A percentile compares a stretch with the other conserved stretches of the same genome.
Evolutionary conservation across 2,797 vertebrate species (phyloP).

Genomic region (Bradypus variegatus): DNA sequence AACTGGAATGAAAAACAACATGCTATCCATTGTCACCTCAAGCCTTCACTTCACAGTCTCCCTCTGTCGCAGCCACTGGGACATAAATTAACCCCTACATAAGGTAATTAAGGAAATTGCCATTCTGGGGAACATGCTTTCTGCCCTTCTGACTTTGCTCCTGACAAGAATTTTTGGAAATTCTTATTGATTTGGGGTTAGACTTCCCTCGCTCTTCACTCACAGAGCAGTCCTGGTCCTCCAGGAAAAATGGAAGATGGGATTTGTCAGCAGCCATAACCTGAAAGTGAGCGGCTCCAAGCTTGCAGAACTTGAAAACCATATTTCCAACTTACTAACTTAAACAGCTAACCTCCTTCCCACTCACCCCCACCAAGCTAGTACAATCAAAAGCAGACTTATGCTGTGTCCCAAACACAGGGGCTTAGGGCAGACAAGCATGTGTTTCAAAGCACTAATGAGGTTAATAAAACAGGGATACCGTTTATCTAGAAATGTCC

Average conservation of each 20-base stretch:
- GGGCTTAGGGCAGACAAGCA: neutral
- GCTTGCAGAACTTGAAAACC: neutral
- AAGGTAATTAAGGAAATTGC: conserved; percentile 49
- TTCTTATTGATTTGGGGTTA: neutral
- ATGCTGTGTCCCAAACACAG: too few species aligned
- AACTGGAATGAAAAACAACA: neutral
- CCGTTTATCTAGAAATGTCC: neutral
- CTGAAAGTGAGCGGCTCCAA: neutral
- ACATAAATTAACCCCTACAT: neutral
- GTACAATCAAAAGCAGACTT: neutral
- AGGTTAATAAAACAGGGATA: neutral
- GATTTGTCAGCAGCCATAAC: too few species aligned
- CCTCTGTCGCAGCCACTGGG: neutral
- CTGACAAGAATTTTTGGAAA: neutral
- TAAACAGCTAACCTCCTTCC: rapidly evolving
- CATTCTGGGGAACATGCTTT: neutral
- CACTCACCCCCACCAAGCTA: rapidly evolving
- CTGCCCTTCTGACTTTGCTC: conserved; percentile 23
- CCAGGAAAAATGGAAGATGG: rapidly evolving
- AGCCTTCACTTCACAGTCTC: neutral
- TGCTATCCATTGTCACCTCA: neutral
- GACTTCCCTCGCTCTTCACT: neutral
- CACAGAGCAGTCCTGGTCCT: too few species aligned
- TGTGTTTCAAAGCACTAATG: neutral
- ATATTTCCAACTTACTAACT: neutral